phyloP scores from a whole-genome alignment of 1,140 invertebrate genomes.

The Ips nitidus region DNA sequence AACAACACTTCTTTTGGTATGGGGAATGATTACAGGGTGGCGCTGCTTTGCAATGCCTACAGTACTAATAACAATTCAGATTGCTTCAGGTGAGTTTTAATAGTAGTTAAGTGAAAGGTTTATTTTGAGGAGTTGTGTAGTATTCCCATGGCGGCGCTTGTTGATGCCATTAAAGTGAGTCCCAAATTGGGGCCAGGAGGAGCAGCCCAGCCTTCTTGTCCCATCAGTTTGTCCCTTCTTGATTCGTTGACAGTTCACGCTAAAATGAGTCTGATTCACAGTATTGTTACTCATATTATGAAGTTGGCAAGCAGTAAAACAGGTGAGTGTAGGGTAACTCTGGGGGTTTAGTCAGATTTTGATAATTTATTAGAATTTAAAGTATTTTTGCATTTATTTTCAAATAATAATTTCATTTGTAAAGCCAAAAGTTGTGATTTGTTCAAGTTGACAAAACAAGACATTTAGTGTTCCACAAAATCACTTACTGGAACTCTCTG shows the following conservation, averaged over 20 bases:
- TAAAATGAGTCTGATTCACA: conserved; percentile 97
- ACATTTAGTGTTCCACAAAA: too few relatives aligned
- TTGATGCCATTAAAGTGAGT: conserved; percentile 84
- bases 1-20: conserved; percentile 66
- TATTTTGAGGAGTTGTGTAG: conserved; percentile 16
- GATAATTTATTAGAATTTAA: too few relatives aligned
- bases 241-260: conserved; percentile 96
- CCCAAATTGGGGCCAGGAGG: conserved; percentile 60
- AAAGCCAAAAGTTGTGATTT: too few relatives aligned
- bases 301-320: conserved; percentile 86
- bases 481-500: too few relatives aligned
- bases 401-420: too few relatives aligned
- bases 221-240: conserved; percentile 83
- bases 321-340: conserved; percentile 50
- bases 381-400: too few relatives aligned
- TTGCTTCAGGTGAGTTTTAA: conserved; percentile 60
- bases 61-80: conserved; percentile 77
- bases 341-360: too few relatives aligned
- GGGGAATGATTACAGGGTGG: conserved; percentile 85
- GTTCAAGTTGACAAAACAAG: too few relatives aligned
- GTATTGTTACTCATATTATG: conserved; percentile 86
- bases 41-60: conserved; percentile 92
- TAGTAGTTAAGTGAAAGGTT: not conserved
- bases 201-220: conserved; percentile 68
- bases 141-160: conserved; percentile 58